Evolutionary conservation across 2,113 vertebrate species (phyloP).

Genomic region (Aix galericulata): DNA sequence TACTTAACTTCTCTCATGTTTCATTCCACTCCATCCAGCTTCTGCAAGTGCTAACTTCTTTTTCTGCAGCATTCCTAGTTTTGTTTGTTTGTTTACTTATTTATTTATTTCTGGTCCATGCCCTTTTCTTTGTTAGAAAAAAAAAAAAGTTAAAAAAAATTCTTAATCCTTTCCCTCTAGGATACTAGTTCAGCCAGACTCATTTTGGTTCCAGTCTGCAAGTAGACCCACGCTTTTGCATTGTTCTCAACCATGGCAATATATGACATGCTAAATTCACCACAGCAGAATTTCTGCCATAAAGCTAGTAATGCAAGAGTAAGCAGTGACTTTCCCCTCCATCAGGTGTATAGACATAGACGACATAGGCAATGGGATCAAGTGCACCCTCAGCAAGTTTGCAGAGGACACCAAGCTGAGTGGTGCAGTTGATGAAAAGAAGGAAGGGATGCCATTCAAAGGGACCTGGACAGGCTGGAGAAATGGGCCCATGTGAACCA

Average conservation of each 20-base stretch:
- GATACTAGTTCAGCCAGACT: background rate
- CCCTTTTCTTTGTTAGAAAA: background rate
- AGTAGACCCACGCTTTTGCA: background rate
- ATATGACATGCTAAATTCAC: accelerated
- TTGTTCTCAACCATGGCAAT: background rate
- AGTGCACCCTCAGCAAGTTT: no score
- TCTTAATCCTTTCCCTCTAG: background rate
- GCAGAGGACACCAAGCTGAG: no score
- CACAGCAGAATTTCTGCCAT: background rate
- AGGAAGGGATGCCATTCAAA: no score
- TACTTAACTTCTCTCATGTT: background rate
- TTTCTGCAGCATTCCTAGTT: background rate
- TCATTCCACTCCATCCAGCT: background rate
- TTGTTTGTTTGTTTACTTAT: background rate
- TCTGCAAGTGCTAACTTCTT: background rate
- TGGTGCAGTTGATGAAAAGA: no score
- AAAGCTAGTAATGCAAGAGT: background rate
- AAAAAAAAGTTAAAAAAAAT: background rate
- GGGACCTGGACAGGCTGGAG: no score
- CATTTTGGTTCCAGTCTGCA: background rate
- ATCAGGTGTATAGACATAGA: no score
- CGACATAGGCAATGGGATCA: no score
- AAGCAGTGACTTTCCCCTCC: background rate
- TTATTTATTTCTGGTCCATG: background rate
- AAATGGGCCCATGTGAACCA: no score